A percentile compares a stretch with the other conserved stretches of the same genome.
phyloP scores from a whole-genome alignment of 2,113 vertebrate genomes.

The Thryonomys swinderianus region DNA sequence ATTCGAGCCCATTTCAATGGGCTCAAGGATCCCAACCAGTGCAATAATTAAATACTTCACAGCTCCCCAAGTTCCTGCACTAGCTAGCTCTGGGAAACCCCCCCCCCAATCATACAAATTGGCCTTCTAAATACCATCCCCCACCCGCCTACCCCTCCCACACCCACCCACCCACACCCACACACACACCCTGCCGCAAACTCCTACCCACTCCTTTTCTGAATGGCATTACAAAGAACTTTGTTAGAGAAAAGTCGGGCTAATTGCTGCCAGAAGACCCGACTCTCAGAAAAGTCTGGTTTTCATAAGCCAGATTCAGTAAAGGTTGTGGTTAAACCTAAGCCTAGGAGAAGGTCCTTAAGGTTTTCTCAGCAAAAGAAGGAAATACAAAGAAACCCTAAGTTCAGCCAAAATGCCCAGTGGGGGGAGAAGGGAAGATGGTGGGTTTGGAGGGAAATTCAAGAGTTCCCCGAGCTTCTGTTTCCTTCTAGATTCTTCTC shows the following conservation, averaged over 20 bases:
- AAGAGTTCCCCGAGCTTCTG: not conserved
- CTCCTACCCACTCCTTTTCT: slow-evolving; percentile 70
- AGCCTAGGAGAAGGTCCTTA: slow-evolving; percentile 79
- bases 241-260: slow-evolving; percentile 88
- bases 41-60: slow-evolving; percentile 76
- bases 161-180: slow-evolving; percentile 47
- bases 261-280: slow-evolving; percentile 90
- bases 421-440: not conserved
- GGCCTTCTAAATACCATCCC: slow-evolving; percentile 59
- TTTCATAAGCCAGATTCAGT: slow-evolving; percentile 88
- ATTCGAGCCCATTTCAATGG: slow-evolving; percentile 70
- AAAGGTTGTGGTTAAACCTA: slow-evolving; percentile 84
- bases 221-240: slow-evolving; percentile 91
- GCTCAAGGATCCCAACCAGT: slow-evolving; percentile 46
- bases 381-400: slow-evolving; percentile 71
- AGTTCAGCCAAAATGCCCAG: slow-evolving; percentile 70
- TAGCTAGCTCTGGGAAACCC: slow-evolving; percentile 62
- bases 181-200: slow-evolving; percentile 56
- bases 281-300: slow-evolving; percentile 87
- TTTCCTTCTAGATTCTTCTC: not conserved
- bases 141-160: not conserved
- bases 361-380: slow-evolving; percentile 78
- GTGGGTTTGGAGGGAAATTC: not conserved
- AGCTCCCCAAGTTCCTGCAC: slow-evolving; percentile 70
- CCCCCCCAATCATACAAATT: slow-evolving; percentile 70